These are phyloP conservation scores for Percina caprodes DNA, from an alignment of 2,113 vertebrate genomes.

Conservation along the genomic window DNA sequence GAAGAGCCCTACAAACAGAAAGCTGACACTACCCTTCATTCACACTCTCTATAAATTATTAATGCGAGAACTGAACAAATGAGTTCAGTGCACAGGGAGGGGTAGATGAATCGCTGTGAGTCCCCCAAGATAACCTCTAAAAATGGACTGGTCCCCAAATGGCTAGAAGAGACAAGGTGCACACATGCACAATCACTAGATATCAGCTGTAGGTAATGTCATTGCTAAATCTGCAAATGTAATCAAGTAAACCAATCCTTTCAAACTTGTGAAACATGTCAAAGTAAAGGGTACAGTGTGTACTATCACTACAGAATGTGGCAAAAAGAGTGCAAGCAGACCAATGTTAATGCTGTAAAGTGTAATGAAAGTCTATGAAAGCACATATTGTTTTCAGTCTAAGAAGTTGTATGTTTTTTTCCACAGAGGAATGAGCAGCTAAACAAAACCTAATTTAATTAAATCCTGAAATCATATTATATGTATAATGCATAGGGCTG, in stretches of 20 bases:
- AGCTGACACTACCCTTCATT: constrained; percentile 55
- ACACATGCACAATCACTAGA: constrained; percentile 8
- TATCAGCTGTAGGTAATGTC: neutral
- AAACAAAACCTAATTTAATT: neutral
- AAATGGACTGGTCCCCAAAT: constrained; percentile 39
- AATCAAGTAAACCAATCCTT: neutral
- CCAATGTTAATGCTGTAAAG: neutral
- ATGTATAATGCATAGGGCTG: too few relatives aligned
- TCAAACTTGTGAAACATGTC: constrained; percentile 3
- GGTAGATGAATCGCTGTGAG: constrained; percentile 43
- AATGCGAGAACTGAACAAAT: constrained; percentile 66
- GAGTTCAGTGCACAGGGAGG: constrained; percentile 63
- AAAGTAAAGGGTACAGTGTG: neutral
- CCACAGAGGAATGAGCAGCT: too few relatives aligned
- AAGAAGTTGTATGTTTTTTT: neutral
- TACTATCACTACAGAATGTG: neutral
- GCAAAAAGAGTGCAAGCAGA: neutral
- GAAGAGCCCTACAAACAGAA: constrained; percentile 38
- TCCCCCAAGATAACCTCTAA: constrained; percentile 62
- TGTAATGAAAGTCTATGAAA: neutral
- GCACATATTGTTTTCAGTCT: neutral
- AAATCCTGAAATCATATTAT: neutral
- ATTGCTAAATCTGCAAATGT: constrained; percentile 1
- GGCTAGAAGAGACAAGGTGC: constrained; percentile 14
- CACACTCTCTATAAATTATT: constrained; percentile 71